phyloP scores from a whole-genome alignment of 2,797 vertebrate species.

The Gallinago stenura region DNA sequence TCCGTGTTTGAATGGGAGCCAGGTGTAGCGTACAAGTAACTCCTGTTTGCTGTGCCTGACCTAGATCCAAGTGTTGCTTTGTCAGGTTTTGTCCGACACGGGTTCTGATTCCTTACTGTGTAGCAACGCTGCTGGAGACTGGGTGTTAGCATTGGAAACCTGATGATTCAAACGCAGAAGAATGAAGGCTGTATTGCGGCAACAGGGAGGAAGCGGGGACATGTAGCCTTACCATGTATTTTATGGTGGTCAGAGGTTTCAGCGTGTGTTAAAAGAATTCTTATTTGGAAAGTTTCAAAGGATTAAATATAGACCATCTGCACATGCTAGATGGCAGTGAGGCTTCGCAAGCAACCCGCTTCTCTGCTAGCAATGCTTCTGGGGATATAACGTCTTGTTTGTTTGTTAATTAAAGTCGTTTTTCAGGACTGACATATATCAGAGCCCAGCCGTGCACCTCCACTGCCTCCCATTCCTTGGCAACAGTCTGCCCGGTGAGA shows the following conservation, averaged over 20 bases:
- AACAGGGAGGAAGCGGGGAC: background rate
- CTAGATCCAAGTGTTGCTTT: conserved; percentile 62
- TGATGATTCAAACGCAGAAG: conserved; percentile 34
- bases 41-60: conserved; percentile 63
- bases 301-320: background rate
- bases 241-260: conserved; percentile 34
- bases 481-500: background rate
- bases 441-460: background rate
- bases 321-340: background rate
- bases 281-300: background rate
- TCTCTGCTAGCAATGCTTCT: background rate
- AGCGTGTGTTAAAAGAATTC: background rate
- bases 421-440: background rate
- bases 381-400: background rate
- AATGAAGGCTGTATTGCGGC: background rate
- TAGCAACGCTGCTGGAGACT: background rate
- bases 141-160: conserved; percentile 39
- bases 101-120: background rate
- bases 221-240: background rate
- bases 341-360: background rate
- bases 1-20: conserved; percentile 31
- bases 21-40: background rate
- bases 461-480: background rate
- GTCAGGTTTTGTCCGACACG: conserved; percentile 39
- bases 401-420: background rate